Evolutionary conservation across 2,113 vertebrate genomes (phyloP), one percentile per base, ranked within the genome.

Genomic region (Oreochromis aureus): DNA sequence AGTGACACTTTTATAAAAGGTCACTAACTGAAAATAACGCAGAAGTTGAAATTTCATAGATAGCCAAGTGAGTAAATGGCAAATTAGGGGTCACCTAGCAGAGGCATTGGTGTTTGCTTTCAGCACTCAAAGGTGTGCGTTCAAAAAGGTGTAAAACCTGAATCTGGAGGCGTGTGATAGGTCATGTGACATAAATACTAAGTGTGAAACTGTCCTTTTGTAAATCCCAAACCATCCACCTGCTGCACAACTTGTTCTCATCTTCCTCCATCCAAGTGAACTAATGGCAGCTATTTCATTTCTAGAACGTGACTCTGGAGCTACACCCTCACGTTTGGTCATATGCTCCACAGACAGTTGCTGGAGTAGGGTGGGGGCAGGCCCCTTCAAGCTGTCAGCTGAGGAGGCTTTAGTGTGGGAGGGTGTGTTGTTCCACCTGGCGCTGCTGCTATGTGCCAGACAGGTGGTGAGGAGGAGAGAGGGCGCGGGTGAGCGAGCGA

Each of bases 391-490:
- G 92, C 94, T 92, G 95, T 93, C 91, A 91, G 48, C 90, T 89
- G 88, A 85, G 85, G 89, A 86, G 83, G 58, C 87, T 90, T 88
- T 48, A 89, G 84, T 55, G 88, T 87, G 88, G 79, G 91, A 80
- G 85, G 89, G 91, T 27, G 88, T 88, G 95, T 91, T 89, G 90
- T 86, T 95, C 92, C 94, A 95, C 93, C 94, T 96, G 96, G 89
- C 90, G 83, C 87, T 87, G 93, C 86, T 86, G 91, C 88, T 81
- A 93, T 94, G 90, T 92, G 92, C 89, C 91, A 93, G 95, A 95
- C 94, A 95, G 95, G 94, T 95, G 96, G 95, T 90, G 94, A 54
- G 71, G 90, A 84, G 81, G 90, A 92, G 85, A 48, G 86, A 66
- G 58, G 46, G 81, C 11, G 53, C 1, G 10, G 24, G 41, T 34